These are phyloP conservation scores for Brenthis ino DNA, from an alignment of 2,888 invertebrate genomes.

Conservation along the genomic window DNA sequence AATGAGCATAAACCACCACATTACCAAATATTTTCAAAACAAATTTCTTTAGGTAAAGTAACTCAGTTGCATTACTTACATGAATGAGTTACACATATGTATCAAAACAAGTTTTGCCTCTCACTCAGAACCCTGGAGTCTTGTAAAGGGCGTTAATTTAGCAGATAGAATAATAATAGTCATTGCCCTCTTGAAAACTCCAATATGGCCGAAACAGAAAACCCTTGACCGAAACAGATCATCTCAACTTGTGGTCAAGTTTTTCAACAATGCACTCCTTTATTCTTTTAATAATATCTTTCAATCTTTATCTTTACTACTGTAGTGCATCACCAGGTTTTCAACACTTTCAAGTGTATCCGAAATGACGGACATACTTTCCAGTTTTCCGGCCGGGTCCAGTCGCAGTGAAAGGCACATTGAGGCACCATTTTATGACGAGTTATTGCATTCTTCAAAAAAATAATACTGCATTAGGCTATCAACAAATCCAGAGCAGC, in stretches of 20 bases:
- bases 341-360: slow-evolving; percentile 79
- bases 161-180: slow-evolving; percentile 49
- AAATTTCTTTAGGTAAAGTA: slow-evolving; percentile 53
- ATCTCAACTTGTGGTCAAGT: slow-evolving; percentile 77
- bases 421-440: slow-evolving; percentile 81
- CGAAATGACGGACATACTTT: slow-evolving; percentile 78
- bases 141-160: slow-evolving; percentile 65
- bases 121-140: slow-evolving; percentile 82
- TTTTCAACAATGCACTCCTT: slow-evolving; percentile 79
- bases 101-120: slow-evolving; percentile 73
- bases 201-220: slow-evolving; percentile 80
- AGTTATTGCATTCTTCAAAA: slow-evolving; percentile 81
- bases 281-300: slow-evolving; percentile 44
- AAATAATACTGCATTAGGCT: slow-evolving; percentile 67
- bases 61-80: slow-evolving; percentile 78
- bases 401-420: slow-evolving; percentile 79
- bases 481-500: slow-evolving; percentile 76
- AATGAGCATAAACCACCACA: slow-evolving; percentile 42
- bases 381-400: slow-evolving; percentile 82
- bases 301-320: slow-evolving; percentile 47
- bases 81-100: slow-evolving; percentile 76
- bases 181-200: slow-evolving; percentile 74
- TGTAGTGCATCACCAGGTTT: slow-evolving; percentile 81
- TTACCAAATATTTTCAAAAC: slow-evolving; percentile 23
- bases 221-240: slow-evolving; percentile 77